These are phyloP conservation scores for Petrolisthes cinctipes DNA, from an alignment of 2,888 invertebrate species.

Conservation along the genomic window DNA sequence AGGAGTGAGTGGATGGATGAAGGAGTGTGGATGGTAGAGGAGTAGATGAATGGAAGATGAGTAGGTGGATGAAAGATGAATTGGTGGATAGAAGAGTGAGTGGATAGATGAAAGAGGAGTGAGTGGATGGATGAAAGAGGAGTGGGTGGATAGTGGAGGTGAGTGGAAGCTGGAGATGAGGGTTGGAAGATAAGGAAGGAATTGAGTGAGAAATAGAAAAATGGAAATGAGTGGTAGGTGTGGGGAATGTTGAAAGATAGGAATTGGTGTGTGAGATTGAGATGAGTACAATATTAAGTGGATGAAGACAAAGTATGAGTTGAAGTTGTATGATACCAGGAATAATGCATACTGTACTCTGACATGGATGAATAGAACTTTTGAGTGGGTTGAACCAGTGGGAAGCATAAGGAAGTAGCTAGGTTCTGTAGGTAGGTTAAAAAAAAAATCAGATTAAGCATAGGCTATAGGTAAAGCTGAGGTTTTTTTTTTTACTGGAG, in stretches of 20 bases:
- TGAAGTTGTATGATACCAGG: not conserved
- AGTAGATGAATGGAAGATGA: not conserved
- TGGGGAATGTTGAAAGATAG: not conserved
- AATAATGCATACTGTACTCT: not conserved
- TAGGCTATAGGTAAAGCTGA: too few relatives aligned
- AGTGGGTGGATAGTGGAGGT: too few relatives aligned
- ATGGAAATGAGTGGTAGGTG: not conserved
- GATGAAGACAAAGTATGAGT: not conserved
- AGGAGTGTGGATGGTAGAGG: not conserved
- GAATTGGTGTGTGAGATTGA: not conserved
- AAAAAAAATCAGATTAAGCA: too few relatives aligned
- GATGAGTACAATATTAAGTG: not conserved
- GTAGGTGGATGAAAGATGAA: not conserved
- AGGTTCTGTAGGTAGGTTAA: too few relatives aligned
- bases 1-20: not conserved
- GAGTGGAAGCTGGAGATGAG: too few relatives aligned
- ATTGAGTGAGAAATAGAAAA: too few relatives aligned
- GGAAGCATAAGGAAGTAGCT: too few relatives aligned
- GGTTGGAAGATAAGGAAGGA: too few relatives aligned
- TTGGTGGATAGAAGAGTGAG: not conserved
- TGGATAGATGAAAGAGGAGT: not conserved
- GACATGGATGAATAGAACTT: not conserved
- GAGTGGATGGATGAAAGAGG: too few relatives aligned
- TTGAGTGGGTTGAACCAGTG: too few relatives aligned
- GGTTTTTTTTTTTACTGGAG: too few relatives aligned